Conservation (phyloP, 1,140 invertebrate genomes). For the Cryptotermes secundus region DNA sequence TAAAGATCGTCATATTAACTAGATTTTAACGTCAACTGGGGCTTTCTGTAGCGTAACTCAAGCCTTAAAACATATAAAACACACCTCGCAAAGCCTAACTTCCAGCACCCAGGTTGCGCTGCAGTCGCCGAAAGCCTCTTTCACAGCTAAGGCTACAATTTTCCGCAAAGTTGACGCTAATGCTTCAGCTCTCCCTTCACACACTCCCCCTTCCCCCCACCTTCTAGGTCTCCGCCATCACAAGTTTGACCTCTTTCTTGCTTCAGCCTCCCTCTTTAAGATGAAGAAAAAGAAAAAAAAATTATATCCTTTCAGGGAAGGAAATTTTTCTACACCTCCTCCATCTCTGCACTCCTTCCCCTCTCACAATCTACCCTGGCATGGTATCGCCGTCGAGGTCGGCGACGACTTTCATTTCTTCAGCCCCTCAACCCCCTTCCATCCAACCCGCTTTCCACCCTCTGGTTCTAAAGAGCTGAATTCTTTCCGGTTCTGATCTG, state of each 20-base stretch:
- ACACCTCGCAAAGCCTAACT: not conserved
- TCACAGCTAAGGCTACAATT: slow-evolving; percentile 24
- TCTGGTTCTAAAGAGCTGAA: slow-evolving; percentile 28
- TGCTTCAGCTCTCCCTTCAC: not conserved
- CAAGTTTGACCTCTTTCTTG: slow-evolving; percentile 11
- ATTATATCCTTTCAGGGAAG: slow-evolving; percentile 21
- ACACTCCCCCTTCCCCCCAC: too few relatives aligned
- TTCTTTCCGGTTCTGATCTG: slow-evolving; percentile 26
- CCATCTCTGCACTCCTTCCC: too few relatives aligned
- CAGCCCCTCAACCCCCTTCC: not conserved
- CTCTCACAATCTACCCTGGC: slow-evolving; percentile 25
- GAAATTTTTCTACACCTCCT: slow-evolving; percentile 28
- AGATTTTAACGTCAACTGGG: not conserved
- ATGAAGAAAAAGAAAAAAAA: slow-evolving; percentile 25
- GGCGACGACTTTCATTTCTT: slow-evolving; percentile 15
- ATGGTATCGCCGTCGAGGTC: slow-evolving; percentile 12
- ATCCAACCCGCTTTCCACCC: not conserved
- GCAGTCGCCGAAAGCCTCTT: not conserved
- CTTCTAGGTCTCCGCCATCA: not conserved
- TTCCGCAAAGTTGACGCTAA: slow-evolving; percentile 33
- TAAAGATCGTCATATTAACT: not conserved
- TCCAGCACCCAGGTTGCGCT: not conserved
- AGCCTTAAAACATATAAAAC: not conserved
- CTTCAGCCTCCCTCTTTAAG: not conserved
- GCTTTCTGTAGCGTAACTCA: not conserved